Conservation (phyloP, 2,113 vertebrate genomes). For the Ophthalmolycus amberensis region DNA sequence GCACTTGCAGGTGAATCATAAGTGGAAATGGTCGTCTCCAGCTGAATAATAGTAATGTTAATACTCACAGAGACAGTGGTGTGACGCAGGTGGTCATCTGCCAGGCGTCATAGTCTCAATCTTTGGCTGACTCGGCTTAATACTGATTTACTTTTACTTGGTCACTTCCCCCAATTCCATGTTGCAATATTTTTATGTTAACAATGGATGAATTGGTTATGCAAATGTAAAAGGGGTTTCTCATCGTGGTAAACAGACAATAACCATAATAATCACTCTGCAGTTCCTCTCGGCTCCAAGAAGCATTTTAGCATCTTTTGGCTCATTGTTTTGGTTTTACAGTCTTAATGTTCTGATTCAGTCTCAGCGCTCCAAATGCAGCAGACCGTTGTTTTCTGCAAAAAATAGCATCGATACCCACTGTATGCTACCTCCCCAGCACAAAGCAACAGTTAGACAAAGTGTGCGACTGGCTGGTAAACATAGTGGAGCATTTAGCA, state of each 20-base stretch:
- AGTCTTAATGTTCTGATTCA: neutral
- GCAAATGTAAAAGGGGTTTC: neutral
- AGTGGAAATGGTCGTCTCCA: constrained; percentile 14
- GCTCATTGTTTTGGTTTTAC: neutral
- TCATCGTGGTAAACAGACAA: neutral
- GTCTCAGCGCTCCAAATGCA: neutral
- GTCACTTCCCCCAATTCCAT: neutral
- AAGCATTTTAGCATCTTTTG: neutral
- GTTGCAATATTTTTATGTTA: neutral
- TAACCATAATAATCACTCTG: neutral
- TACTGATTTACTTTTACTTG: neutral
- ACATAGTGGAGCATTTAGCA: neutral
- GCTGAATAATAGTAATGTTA: constrained; percentile 39
- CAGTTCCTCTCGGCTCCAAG: neutral
- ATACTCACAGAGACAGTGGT: constrained; percentile 9
- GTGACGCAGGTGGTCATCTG: constrained; percentile 25
- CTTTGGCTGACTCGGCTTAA: constrained; percentile 6
- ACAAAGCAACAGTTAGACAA: neutral
- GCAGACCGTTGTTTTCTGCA: neutral
- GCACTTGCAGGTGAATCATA: constrained; percentile 35
- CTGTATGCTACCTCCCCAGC: neutral
- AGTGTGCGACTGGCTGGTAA: neutral
- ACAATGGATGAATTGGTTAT: neutral
- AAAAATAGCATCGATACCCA: neutral
- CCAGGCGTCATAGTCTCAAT: constrained; percentile 22